Percentiles rank a stretch among this genome's conserved stretches.
Conservation (phyloP, 2,888 invertebrate genomes). For the Omphaloscelis lunosa region DNA sequence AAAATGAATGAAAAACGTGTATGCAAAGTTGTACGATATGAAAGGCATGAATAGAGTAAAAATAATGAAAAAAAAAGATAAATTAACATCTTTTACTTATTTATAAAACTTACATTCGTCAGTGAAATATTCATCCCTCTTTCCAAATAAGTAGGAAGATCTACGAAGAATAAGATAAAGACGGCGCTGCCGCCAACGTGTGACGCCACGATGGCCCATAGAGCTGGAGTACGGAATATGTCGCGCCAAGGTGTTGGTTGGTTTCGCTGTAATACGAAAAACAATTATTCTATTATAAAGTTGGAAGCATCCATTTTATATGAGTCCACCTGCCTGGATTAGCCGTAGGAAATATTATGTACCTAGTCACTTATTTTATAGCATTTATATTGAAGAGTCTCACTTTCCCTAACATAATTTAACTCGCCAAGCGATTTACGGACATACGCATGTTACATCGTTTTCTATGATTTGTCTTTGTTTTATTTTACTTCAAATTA, state of each 20-base stretch:
- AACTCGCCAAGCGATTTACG: background rate
- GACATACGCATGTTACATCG: background rate
- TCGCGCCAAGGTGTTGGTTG: slow-evolving; percentile 91
- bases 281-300: background rate
- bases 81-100: too few species aligned
- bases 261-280: slow-evolving; percentile 58
- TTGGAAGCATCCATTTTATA: background rate
- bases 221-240: slow-evolving; percentile 91
- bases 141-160: slow-evolving; percentile 93
- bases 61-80: too few species aligned
- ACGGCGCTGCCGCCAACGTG: slow-evolving; percentile 92
- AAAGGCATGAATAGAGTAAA: too few species aligned
- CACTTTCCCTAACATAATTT: background rate
- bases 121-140: slow-evolving; percentile 91
- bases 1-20: too few species aligned
- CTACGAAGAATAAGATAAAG: slow-evolving; percentile 92
- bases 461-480: background rate
- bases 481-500: background rate
- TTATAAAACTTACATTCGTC: slow-evolving; percentile 84
- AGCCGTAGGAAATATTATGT: too few species aligned
- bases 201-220: slow-evolving; percentile 90
- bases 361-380: background rate
- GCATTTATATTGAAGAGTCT: background rate
- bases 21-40: too few species aligned
- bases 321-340: too few species aligned